These are phyloP conservation scores for Python bivittatus DNA, from an alignment of 2,113 vertebrate species.

Conservation along the genomic window DNA sequence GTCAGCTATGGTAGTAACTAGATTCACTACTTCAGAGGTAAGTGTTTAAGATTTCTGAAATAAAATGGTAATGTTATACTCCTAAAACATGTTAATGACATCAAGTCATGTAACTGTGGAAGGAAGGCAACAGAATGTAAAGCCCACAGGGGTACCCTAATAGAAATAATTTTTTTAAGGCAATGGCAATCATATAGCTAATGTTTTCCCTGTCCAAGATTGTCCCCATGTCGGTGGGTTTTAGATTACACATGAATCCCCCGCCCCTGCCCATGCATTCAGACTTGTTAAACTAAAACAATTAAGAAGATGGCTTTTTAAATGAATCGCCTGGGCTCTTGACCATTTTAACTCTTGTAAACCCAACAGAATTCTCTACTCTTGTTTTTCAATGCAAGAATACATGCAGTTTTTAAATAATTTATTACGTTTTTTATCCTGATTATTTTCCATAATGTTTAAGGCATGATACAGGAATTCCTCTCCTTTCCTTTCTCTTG, in stretches of 20 bases:
- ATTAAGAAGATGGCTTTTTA: slow-evolving; percentile 91
- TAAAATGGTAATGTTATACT: slow-evolving; percentile 96
- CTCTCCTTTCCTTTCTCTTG: not conserved
- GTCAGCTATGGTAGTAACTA: slow-evolving; percentile 90
- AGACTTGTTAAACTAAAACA: slow-evolving; percentile 87
- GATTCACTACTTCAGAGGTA: slow-evolving; percentile 91
- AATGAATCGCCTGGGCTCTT: slow-evolving; percentile 67
- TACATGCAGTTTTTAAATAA: slow-evolving; percentile 9
- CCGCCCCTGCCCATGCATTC: slow-evolving; percentile 61
- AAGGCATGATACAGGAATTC: too few species aligned
- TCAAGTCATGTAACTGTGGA: slow-evolving; percentile 97
- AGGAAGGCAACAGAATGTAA: slow-evolving; percentile 90
- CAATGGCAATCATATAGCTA: slow-evolving; percentile 97
- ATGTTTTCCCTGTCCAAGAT: slow-evolving; percentile 91
- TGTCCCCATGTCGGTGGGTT: slow-evolving; percentile 81
- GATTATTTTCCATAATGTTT: not conserved
- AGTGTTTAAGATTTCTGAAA: slow-evolving; percentile 98
- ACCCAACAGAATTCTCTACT: slow-evolving; percentile 30
- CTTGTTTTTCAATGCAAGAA: slow-evolving; percentile 7
- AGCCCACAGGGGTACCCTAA: slow-evolving; percentile 85
- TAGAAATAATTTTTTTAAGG: slow-evolving; percentile 98
- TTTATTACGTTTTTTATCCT: not conserved
- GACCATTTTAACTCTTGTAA: slow-evolving; percentile 72
- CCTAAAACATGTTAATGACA: slow-evolving; percentile 98
- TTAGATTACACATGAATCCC: slow-evolving; percentile 83